Evolutionary conservation across 2,113 vertebrate genomes (phyloP).

Genomic region (Passer domesticus): DNA sequence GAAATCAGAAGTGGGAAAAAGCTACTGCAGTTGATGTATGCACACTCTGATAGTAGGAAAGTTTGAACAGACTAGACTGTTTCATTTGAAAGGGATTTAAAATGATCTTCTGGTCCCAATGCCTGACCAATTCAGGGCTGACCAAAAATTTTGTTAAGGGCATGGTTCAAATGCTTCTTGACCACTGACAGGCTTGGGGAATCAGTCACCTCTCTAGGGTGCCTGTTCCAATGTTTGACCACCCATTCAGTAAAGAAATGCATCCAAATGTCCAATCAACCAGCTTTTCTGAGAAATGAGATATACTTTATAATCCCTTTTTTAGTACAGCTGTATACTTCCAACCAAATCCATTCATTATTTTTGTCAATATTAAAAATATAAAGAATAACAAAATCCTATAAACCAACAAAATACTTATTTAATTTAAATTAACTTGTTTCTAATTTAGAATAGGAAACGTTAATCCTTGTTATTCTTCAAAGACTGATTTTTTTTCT

Average conservation of each 20-base stretch:
- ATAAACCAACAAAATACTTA: neutral
- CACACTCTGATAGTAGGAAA: neutral
- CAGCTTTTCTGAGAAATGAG: neutral
- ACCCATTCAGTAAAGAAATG: neutral
- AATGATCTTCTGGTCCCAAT: neutral
- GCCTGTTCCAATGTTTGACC: neutral
- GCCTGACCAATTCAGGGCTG: neutral
- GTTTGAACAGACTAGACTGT: neutral
- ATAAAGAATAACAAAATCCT: accelerated
- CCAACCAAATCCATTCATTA: neutral
- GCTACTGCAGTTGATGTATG: neutral
- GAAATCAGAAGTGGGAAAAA: neutral
- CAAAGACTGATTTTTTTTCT: conserved; percentile 13
- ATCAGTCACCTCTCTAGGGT: neutral
- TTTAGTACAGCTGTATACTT: neutral
- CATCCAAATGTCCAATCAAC: neutral
- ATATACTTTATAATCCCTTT: neutral
- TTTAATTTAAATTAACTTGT: neutral
- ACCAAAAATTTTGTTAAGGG: neutral
- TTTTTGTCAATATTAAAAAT: neutral
- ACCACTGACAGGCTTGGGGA: neutral
- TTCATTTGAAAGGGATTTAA: neutral
- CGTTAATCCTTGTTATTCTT: neutral
- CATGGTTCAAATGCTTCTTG: neutral
- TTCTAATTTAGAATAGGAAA: conserved; percentile 34